These are phyloP conservation scores for Cathartes aura DNA, from an alignment of 2,113 vertebrate species.

Conservation along the genomic window DNA sequence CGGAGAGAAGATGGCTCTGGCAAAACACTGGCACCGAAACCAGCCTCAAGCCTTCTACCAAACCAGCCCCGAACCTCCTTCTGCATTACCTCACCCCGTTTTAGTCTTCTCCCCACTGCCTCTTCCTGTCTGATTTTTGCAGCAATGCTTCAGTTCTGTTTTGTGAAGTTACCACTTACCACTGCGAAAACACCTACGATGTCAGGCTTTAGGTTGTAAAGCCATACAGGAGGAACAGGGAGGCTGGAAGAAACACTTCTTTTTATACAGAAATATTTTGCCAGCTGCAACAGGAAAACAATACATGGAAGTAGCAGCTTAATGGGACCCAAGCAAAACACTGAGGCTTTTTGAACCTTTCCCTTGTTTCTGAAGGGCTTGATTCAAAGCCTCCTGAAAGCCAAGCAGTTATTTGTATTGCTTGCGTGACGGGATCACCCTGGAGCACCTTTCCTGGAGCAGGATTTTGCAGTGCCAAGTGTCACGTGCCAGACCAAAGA, in stretches of 20 bases:
- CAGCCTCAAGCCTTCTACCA: neutral
- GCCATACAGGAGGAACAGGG: neutral
- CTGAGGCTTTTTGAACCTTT: neutral
- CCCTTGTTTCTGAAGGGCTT: neutral
- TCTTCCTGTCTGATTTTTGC: neutral
- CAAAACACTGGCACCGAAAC: neutral
- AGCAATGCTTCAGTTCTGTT: neutral
- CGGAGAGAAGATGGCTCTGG: neutral
- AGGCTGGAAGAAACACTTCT: neutral
- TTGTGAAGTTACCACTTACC: neutral
- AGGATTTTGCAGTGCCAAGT: neutral
- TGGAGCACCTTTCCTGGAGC: neutral
- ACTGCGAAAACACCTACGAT: fast-evolving
- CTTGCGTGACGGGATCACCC: neutral
- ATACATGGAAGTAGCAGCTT: constrained; percentile 3
- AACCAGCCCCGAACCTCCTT: neutral
- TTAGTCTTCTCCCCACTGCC: neutral
- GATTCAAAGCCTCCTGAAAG: neutral
- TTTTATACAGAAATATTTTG: neutral
- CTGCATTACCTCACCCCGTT: neutral
- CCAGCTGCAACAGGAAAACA: constrained; percentile 12
- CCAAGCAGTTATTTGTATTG: neutral
- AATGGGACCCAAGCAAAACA: neutral
- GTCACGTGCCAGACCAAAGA: neutral
- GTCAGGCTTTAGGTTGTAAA: neutral